Conservation (phyloP, 2,888 invertebrate species). For the Muscina levida region DNA sequence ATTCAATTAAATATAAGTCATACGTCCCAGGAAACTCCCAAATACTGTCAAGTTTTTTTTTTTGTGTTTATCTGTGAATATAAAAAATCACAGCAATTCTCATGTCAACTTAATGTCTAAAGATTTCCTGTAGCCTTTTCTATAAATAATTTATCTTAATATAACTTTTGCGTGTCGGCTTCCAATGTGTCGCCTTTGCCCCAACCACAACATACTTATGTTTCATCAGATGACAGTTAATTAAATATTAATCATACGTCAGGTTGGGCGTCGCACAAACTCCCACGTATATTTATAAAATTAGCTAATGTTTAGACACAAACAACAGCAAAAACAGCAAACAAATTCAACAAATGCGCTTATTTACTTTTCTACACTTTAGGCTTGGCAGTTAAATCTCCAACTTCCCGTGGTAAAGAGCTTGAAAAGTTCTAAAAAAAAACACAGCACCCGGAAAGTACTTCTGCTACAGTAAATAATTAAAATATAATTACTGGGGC, state of each 20-base stretch:
- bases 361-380: neutral
- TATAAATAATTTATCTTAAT: no score
- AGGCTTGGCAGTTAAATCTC: no score
- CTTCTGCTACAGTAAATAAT: conserved; percentile 49
- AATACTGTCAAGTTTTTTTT: no score
- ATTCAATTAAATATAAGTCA: no score
- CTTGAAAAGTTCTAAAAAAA: neutral
- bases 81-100: no score
- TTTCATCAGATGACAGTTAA: neutral
- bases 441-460: neutral
- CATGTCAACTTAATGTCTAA: no score
- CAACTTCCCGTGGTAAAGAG: neutral
- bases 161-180: no score
- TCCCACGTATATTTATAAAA: neutral
- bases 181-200: no score
- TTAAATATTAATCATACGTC: conserved; percentile 37
- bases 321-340: neutral
- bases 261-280: neutral
- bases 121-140: no score
- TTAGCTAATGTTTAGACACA: neutral
- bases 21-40: no score
- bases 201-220: no score
- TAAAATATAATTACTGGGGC: conserved; percentile 50
- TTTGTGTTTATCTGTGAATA: no score
- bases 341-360: neutral